Conservation (phyloP, 2,888 invertebrate genomes). For the Pyrgus malvae region DNA sequence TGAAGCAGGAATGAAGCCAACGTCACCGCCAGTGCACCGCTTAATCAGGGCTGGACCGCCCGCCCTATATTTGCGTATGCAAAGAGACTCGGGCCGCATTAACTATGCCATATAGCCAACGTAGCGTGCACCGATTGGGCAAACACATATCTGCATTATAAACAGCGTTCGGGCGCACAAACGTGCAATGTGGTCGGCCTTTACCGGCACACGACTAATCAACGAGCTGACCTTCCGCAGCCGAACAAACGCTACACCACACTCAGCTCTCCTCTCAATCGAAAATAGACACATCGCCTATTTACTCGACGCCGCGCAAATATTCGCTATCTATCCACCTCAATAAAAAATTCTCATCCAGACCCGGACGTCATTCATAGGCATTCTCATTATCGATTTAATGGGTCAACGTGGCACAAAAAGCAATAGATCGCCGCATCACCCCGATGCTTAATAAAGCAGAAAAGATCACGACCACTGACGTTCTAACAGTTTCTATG, state of each 20-base stretch:
- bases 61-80: conserved; percentile 82
- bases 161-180: conserved; percentile 79
- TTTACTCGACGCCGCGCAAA: conserved; percentile 26
- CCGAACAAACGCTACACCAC: conserved; percentile 64
- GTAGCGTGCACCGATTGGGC: conserved; percentile 81
- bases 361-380: not conserved
- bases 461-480: conserved; percentile 53
- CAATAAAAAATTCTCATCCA: conserved; percentile 3
- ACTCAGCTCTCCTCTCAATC: conserved; percentile 43
- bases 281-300: conserved; percentile 37
- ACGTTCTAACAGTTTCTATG: conserved; percentile 51
- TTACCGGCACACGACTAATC: conserved; percentile 78
- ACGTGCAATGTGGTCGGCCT: conserved; percentile 80
- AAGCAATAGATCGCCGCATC: conserved; percentile 32
- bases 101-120: conserved; percentile 82
- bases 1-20: conserved; percentile 66
- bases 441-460: conserved; percentile 50
- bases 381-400: conserved; percentile 17
- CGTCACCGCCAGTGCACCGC: conserved; percentile 70
- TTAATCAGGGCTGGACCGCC: conserved; percentile 77
- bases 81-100: conserved; percentile 80
- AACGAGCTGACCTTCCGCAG: conserved; percentile 77
- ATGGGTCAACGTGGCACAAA: conserved; percentile 31
- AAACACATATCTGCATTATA: conserved; percentile 83
- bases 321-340: conserved; percentile 2